Percentiles rank a stretch among this genome's conserved stretches.
Evolutionary conservation across 2,797 vertebrate species (phyloP).

Genomic region (Siniperca undulata): DNA sequence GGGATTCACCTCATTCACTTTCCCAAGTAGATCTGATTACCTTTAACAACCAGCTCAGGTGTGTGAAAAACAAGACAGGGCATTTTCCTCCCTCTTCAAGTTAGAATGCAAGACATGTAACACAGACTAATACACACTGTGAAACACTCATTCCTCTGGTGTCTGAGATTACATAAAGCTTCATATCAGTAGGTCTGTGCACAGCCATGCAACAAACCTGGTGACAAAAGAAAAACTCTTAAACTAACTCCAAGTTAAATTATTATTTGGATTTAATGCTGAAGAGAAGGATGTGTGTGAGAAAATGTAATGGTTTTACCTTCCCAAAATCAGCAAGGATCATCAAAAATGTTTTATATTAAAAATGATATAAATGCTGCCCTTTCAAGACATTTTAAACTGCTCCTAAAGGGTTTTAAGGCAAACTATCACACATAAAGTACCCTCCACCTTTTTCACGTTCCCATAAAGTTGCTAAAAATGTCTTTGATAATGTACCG

Average conservation of each 20-base stretch:
- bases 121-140: conserved; percentile 35
- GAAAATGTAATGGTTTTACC: neutral
- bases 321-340: neutral
- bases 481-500: too few relatives aligned
- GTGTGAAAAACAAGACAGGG: conserved; percentile 70
- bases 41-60: conserved; percentile 65
- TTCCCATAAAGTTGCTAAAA: too few relatives aligned
- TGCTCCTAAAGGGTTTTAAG: neutral
- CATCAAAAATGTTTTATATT: neutral
- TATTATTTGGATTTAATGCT: neutral
- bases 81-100: conserved; percentile 36
- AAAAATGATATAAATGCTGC: neutral
- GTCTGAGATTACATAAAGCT: conserved; percentile 36
- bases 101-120: conserved; percentile 53
- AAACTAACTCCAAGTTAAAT: neutral
- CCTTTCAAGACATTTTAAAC: neutral
- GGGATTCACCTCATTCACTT: conserved; percentile 73
- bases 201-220: neutral
- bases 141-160: conserved; percentile 50
- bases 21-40: conserved; percentile 86
- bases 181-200: conserved; percentile 2
- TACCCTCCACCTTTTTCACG: too few relatives aligned
- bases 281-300: neutral
- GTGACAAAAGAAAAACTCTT: neutral
- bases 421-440: neutral